These are phyloP conservation scores for Oostethus manadensis DNA, from an alignment of 2,113 vertebrate species.

Conservation along the genomic window DNA sequence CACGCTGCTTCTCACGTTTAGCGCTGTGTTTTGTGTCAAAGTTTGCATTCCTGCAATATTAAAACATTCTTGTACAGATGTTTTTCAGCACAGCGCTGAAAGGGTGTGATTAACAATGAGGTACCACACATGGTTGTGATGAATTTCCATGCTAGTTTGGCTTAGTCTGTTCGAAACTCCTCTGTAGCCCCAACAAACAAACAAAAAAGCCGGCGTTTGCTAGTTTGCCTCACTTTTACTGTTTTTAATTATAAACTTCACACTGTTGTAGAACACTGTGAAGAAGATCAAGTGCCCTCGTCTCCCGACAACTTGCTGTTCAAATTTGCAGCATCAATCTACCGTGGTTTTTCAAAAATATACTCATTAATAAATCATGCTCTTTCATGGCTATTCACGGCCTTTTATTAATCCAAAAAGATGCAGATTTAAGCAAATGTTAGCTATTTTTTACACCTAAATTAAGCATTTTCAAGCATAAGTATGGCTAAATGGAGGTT, in stretches of 20 bases:
- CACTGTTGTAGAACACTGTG: too few relatives aligned
- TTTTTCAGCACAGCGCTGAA: constrained; percentile 14
- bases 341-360: too few relatives aligned
- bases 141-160: constrained; percentile 25
- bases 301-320: too few relatives aligned
- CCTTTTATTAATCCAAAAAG: too few relatives aligned
- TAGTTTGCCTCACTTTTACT: constrained; percentile 7
- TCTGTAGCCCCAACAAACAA: neutral
- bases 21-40: constrained; percentile 42
- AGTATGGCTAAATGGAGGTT: too few relatives aligned
- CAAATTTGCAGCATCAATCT: too few relatives aligned
- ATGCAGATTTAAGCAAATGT: too few relatives aligned
- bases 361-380: too few relatives aligned
- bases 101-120: constrained; percentile 44
- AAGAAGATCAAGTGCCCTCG: too few relatives aligned
- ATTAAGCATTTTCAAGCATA: too few relatives aligned
- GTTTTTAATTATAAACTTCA: neutral
- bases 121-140: constrained; percentile 26
- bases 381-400: too few relatives aligned
- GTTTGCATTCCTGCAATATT: constrained; percentile 50
- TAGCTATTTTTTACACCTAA: too few relatives aligned
- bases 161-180: constrained; percentile 16
- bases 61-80: constrained; percentile 45
- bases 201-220: constrained; percentile 2
- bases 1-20: constrained; percentile 32